A percentile compares a stretch with the other conserved stretches of the same genome.
These are phyloP conservation scores for Lathamus discolor DNA, from an alignment of 2,113 vertebrate species.

Conservation along the genomic window DNA sequence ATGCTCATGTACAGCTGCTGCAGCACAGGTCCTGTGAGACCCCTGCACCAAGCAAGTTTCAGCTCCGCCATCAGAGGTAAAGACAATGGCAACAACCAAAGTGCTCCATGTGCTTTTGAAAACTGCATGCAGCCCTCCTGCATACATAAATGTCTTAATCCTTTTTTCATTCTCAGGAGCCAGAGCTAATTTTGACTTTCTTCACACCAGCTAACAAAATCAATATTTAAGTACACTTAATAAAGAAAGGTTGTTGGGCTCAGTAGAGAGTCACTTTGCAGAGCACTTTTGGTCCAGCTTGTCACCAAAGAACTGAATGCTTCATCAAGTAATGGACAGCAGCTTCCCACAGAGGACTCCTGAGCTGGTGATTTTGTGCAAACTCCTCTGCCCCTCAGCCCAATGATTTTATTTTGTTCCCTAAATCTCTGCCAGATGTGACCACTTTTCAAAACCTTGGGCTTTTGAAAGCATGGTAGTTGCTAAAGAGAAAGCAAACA, in stretches of 20 bases:
- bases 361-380: neutral
- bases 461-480: neutral
- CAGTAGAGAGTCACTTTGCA: neutral
- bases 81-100: neutral
- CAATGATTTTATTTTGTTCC: neutral
- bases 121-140: neutral
- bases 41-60: neutral
- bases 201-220: neutral
- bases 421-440: neutral
- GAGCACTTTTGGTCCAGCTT: neutral
- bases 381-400: neutral
- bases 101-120: neutral
- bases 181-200: neutral
- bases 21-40: neutral
- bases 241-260: neutral
- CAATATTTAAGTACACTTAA: neutral
- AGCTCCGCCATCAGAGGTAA: neutral
- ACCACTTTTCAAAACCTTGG: neutral
- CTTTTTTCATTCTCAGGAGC: neutral
- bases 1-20: neutral
- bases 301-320: neutral
- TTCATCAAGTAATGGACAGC: neutral
- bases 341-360: neutral
- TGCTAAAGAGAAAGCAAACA: neutral
- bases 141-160: neutral